Base-by-base conservation (phyloP, 1,140 invertebrate species). In the Drosophila tristis region DNA sequence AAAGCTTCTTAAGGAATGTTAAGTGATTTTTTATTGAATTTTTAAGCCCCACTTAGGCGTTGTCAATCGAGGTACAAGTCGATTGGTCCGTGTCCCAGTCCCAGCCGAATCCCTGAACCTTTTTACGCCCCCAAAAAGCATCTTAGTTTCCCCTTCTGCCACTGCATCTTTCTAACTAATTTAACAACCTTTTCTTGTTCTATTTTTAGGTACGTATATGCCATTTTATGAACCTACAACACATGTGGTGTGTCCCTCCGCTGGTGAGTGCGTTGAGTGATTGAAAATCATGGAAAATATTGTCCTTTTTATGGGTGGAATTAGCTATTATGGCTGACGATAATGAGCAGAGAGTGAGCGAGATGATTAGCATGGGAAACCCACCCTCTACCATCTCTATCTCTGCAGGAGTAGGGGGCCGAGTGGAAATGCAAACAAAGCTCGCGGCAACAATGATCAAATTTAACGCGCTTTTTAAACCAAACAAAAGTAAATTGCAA, bases 121-220 rank as follows among this genome's bases (percentile, higher is more conserved):
- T 65, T 49, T 42, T 49, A 8, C 8, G 2, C 26, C 39, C 55
- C 8, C 26, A 29, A 35, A 39, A 63, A 35, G 35, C 47, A 61
- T 61, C 23, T 64, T 31, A 20, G 35, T 15, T 43, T 56, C 15
- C 11, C 42, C 50, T 43, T 44, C 35, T 7, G n/a, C 9, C 45
- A 15, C 11, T 44, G 13, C 7, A 8, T 7, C 20, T 35, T 31
- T 43, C 48, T 42, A 45, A 80, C 68, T 48, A 89, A 82, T 82
- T 73, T 61, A 53, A 58, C 50, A 66, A 73, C 49, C 11, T 51
- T 60, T 59, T 53, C 39, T 53, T 49, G 35, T 56, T 51, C 42
- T 78, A 55, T 77, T 23, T 86, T 45, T 59, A 86, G 81, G 81
- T 86, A 86, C 78, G 81, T 86, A 87, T 77, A 49, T 57, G 45